Evolutionary conservation across 2,888 invertebrate species (phyloP).

Genomic region (Cheilosia variabilis): DNA sequence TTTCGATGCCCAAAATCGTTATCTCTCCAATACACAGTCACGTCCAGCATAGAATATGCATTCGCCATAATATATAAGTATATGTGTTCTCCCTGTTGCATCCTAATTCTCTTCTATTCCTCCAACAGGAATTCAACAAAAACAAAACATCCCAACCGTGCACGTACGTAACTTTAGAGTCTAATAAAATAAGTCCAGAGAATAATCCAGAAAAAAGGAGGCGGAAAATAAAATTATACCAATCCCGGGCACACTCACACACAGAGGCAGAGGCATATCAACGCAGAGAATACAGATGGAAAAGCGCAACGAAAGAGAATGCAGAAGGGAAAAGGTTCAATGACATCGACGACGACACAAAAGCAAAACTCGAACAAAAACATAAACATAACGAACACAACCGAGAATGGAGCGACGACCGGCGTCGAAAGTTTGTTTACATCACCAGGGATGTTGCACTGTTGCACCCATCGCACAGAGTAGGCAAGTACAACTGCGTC

Average conservation of each 20-base stretch:
- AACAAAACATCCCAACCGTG: conserved; percentile 16
- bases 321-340: conserved; percentile 69
- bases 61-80: neutral
- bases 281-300: conserved; percentile 10
- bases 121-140: conserved; percentile 6
- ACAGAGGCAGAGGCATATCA: conserved; percentile 16
- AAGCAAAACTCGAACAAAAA: conserved; percentile 75
- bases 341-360: conserved; percentile 76
- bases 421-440: conserved; percentile 75
- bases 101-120: conserved; percentile 27
- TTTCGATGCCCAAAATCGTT: conserved; percentile 46
- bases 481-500: conserved; percentile 15
- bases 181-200: conserved; percentile 54
- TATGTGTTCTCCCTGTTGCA: conserved; percentile 5
- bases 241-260: conserved; percentile 11
- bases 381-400: conserved; percentile 69
- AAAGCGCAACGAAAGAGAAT: conserved; percentile 56
- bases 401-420: conserved; percentile 69
- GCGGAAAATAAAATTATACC: conserved; percentile 44
- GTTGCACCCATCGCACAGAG: conserved; percentile 55
- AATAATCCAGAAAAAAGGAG: conserved; percentile 48
- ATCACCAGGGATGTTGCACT: conserved; percentile 72
- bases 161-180: conserved; percentile 22
- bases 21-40: conserved; percentile 19
- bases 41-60: neutral